These are phyloP conservation scores for Morinoia aosen DNA, from an alignment of 2,888 invertebrate species.

Conservation along the genomic window DNA sequence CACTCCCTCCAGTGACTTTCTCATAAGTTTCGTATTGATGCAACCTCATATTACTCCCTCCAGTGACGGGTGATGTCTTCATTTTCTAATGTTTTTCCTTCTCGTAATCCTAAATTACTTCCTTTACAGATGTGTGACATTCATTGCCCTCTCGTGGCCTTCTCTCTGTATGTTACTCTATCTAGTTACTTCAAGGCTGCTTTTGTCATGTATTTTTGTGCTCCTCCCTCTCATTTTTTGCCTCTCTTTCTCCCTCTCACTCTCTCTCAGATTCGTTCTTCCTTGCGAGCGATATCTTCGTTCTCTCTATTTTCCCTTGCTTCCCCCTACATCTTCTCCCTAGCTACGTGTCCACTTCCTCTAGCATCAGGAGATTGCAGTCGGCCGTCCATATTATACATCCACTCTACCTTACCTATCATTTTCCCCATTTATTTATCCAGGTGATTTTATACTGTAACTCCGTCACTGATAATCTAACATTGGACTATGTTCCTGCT, in stretches of 20 bases:
- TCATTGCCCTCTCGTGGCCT: no score
- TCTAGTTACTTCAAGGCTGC: no score
- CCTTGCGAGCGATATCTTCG: background rate
- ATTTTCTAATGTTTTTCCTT: background rate
- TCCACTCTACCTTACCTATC: background rate
- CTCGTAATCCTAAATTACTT: background rate
- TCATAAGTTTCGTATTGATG: no score
- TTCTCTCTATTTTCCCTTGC: background rate
- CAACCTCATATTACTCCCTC: background rate
- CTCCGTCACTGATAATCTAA: no score
- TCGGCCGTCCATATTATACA: background rate
- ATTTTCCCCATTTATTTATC: no score
- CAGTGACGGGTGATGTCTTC: background rate
- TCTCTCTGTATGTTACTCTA: no score
- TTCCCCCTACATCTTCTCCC: background rate
- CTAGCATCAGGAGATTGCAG: background rate
- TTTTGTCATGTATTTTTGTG: no score
- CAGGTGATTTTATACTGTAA: background rate
- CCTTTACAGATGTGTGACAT: background rate
- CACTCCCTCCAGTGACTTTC: no score
- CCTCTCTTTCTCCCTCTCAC: background rate
- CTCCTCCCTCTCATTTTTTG: no score
- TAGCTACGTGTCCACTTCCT: background rate
- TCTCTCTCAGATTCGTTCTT: no score
- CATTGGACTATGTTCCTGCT: no score